Evolutionary conservation across 2,797 vertebrate species (phyloP).

Genomic region (Tapera naevia): DNA sequence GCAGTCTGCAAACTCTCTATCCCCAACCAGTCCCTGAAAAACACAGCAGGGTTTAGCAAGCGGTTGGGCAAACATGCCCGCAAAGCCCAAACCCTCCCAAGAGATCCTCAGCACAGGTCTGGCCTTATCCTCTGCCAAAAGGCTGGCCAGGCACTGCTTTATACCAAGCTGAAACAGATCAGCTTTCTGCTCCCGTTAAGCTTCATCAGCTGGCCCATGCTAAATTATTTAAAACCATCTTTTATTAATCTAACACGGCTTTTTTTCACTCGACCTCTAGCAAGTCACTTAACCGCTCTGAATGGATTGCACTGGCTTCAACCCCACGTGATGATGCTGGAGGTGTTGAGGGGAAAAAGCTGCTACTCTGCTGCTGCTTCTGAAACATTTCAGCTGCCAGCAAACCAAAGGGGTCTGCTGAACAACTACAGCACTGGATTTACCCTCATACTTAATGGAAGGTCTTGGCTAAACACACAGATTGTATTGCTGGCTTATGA

Average conservation of each 20-base stretch:
- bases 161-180: neutral
- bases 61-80: neutral
- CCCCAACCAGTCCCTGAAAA: neutral
- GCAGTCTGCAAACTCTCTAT: neutral
- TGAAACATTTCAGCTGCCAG: neutral
- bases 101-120: neutral
- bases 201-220: neutral
- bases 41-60: neutral
- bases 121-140: neutral
- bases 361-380: neutral
- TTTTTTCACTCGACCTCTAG: neutral
- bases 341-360: neutral
- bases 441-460: neutral
- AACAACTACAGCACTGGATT: neutral
- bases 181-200: neutral
- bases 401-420: neutral
- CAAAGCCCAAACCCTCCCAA: neutral
- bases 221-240: slow-evolving; percentile 27
- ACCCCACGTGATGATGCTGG: neutral
- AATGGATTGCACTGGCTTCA: neutral
- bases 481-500: neutral
- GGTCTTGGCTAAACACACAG: neutral
- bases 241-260: slow-evolving; percentile 21
- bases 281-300: neutral
- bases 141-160: neutral